Percentiles rank a stretch among this genome's conserved stretches.
Evolutionary conservation across 2,797 vertebrate species (phyloP).

Genomic region (Arctocebus calabarensis): DNA sequence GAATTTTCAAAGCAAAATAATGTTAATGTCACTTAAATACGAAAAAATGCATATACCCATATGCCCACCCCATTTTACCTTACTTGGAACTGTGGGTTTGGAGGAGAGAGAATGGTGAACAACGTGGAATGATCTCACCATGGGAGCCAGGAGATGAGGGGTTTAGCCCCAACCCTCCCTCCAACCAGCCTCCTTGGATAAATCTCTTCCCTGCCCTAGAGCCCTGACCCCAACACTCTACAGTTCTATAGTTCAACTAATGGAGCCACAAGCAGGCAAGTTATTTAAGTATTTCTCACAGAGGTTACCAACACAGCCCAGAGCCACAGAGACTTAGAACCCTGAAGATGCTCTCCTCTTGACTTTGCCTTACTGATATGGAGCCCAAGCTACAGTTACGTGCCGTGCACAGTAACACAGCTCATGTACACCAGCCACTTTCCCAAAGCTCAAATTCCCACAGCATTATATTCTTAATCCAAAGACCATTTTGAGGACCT

Average conservation of each 20-base stretch:
- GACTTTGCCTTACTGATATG: neutral
- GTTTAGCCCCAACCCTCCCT: neutral
- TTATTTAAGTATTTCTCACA: neutral
- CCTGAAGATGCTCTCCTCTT: neutral
- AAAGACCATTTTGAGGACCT: conserved; percentile 14
- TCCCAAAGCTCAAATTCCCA: neutral
- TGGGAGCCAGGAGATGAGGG: neutral
- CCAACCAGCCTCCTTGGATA: neutral
- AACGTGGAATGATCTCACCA: neutral
- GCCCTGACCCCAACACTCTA: neutral
- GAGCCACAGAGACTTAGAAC: neutral
- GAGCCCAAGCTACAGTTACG: neutral
- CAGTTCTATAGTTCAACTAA: neutral
- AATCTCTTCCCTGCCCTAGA: neutral
- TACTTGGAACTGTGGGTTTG: neutral
- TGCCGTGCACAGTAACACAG: neutral
- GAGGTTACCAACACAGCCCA: neutral
- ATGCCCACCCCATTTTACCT: neutral
- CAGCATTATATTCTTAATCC: neutral
- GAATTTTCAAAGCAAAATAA: conserved; percentile 46
- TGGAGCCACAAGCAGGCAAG: neutral
- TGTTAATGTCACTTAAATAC: neutral
- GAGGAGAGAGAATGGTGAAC: neutral
- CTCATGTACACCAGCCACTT: too few species aligned
- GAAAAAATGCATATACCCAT: neutral